phyloP scores from a whole-genome alignment of 2,888 invertebrate species.

The Aethes cnicana region DNA sequence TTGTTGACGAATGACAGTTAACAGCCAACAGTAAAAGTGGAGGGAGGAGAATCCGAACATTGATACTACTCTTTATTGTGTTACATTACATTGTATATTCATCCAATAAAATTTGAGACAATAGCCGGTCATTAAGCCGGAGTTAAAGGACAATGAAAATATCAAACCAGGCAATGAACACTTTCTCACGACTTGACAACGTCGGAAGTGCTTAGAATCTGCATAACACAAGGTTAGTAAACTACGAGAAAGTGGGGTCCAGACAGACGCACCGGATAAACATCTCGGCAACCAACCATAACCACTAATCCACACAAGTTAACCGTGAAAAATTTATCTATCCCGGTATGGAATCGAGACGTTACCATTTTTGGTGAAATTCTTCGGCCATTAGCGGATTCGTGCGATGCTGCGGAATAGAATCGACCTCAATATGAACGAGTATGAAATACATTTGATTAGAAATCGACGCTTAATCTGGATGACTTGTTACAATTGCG shows the following conservation, averaged over 20 bases:
- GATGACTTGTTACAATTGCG: not conserved
- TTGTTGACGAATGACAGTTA: too few relatives aligned
- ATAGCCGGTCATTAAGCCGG: not conserved
- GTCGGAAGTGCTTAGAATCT: conserved; percentile 19
- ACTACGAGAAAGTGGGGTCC: conserved; percentile 22
- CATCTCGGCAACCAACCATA: conserved; percentile 40
- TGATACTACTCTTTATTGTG: too few relatives aligned
- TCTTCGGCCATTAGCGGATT: conserved; percentile 44
- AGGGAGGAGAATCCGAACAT: too few relatives aligned
- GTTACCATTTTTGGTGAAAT: conserved; percentile 48
- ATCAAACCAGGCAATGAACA: conserved; percentile 1
- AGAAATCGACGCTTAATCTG: conserved; percentile 19
- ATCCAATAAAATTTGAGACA: not conserved
- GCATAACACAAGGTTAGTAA: conserved; percentile 15
- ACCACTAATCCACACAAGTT: conserved; percentile 40
- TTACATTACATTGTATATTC: too few relatives aligned
- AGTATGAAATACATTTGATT: conserved; percentile 40
- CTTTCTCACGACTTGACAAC: conserved; percentile 25
- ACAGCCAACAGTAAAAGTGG: too few relatives aligned
- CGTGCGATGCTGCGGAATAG: conserved; percentile 53
- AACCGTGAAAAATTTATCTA: conserved; percentile 35
- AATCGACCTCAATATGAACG: conserved; percentile 46
- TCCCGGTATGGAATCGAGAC: conserved; percentile 46
- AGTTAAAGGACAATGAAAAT: conserved; percentile 10
- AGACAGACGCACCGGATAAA: conserved; percentile 36